Base-by-base conservation (phyloP, 2,113 vertebrate genomes). In the Haemorhous mexicanus region DNA sequence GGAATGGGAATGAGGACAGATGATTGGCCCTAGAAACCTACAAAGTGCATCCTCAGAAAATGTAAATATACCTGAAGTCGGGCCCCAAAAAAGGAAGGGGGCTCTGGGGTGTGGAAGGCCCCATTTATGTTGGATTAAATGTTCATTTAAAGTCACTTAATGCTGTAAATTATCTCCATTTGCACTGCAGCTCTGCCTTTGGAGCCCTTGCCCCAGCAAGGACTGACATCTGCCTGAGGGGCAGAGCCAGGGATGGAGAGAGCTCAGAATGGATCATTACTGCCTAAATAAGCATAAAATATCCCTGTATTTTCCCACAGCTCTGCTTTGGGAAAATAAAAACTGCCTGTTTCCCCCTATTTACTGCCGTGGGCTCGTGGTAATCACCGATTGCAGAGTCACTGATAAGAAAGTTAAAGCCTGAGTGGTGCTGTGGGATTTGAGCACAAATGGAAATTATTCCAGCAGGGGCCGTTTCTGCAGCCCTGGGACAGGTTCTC, bases 401-500 rank as follows among this genome's bases (percentile, higher is more conserved):
- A 79, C 93, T 93, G 84, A 46, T 24, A 55, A 87, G 84, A n/a
- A 91, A 94, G 86, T 84, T 49, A 95, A 78, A 94, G 87, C 91
- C 84, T 58, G 84, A 94, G 69, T 53, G 66, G 64, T 28, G 56
- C 89, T 84, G 72, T n/a, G 95, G 96, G 95, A 94, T 89, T 91
- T 61, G 74, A 89, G 52, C 84, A n/a, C 44, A 30, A 32, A 50
- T 16, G 89, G 56, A 78, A 96, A 93, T 75, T 68, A 30, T 72
- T 21, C 84, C 41, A 0, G 15, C 2, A 61, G 91, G 89, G 56
- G 30, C 59, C 61, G 46, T 81, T 95, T 32, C 20, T 81, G 76
- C 63, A 90, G 78, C 94, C 87, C 90, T 26, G 70, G 53, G 67
- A 91, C 81, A 39, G 62, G 44, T 87, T 93, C 92, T 24, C 79